These are phyloP conservation scores for Philotrypesis tridentata DNA, from an alignment of 1,140 invertebrate genomes.

Conservation along the genomic window DNA sequence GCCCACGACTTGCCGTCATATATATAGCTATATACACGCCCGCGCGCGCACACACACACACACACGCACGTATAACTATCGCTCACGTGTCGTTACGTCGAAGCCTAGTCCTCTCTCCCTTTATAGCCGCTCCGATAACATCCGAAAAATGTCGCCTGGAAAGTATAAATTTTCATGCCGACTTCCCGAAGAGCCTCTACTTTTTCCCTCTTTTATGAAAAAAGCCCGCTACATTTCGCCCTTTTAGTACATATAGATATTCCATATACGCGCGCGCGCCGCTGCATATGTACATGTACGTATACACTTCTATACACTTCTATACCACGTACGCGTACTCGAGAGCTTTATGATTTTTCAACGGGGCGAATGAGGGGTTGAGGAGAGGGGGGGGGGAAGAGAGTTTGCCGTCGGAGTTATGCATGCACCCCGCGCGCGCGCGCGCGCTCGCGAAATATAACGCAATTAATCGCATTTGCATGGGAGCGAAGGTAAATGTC, in stretches of 20 bases:
- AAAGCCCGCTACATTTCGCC: neutral
- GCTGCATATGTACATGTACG: too few species aligned
- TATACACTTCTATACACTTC: too few species aligned
- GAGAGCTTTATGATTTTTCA: neutral
- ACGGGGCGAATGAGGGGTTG: neutral
- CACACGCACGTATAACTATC: slow-evolving; percentile 14
- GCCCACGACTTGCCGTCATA: slow-evolving; percentile 57
- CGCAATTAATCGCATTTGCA: slow-evolving; percentile 34
- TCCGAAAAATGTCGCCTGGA: slow-evolving; percentile 32
- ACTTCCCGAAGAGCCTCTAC: neutral
- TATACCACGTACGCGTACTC: neutral
- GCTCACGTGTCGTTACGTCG: neutral
- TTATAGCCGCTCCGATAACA: slow-evolving; percentile 16
- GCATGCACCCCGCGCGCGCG: neutral
- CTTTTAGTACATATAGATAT: neutral
- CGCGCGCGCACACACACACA: slow-evolving; percentile 40
- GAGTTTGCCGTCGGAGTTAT: neutral
- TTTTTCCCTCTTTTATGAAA: neutral
- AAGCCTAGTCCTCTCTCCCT: neutral
- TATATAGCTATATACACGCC: too few species aligned
- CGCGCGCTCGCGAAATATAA: neutral
- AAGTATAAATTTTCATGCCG: slow-evolving; percentile 21
- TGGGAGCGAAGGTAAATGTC: slow-evolving; percentile 16
- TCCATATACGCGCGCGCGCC: neutral
- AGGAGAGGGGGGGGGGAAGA: neutral